Percentiles rank a stretch among this genome's conserved stretches.
Conservation (phyloP, 2,888 invertebrate genomes). For the Antheraea yamamai region DNA sequence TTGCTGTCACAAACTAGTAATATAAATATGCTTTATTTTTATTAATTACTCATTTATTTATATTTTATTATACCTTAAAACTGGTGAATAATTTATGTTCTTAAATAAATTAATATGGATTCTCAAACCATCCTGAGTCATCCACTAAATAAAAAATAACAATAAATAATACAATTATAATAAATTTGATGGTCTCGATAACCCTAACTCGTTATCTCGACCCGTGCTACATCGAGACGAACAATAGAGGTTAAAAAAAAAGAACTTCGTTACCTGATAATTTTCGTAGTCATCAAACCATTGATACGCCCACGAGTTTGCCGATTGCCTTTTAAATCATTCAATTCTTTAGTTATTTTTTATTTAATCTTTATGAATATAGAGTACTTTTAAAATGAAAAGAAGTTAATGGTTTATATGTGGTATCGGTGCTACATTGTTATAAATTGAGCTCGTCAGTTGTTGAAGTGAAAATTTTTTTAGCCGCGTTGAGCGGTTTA, state of each 20-base stretch:
- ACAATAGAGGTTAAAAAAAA: slow-evolving; percentile 39
- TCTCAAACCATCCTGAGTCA: background rate
- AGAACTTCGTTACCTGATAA: slow-evolving; percentile 39
- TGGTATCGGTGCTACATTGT: background rate
- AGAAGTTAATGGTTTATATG: background rate
- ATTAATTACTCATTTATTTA: background rate
- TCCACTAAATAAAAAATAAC: background rate
- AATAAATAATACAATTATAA: background rate
- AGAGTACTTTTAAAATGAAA: background rate
- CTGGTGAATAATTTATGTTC: background rate
- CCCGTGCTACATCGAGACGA: slow-evolving; percentile 43
- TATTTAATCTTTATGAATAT: background rate
- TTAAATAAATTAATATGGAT: background rate
- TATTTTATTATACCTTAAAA: background rate
- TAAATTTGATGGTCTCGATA: slow-evolving; percentile 24
- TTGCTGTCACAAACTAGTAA: background rate
- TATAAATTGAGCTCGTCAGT: too few relatives aligned
- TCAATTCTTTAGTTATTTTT: slow-evolving; percentile 1
- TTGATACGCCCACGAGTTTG: slow-evolving; percentile 20
- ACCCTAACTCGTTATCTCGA: slow-evolving; percentile 39
- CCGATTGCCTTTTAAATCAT: slow-evolving; percentile 15
- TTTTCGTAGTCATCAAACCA: slow-evolving; percentile 37
- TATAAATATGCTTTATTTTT: background rate
- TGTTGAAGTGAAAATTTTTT: too few relatives aligned
- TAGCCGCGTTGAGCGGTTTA: too few relatives aligned